Conservation (phyloP, 2,888 invertebrate genomes). For the Parnassius smintheus region DNA sequence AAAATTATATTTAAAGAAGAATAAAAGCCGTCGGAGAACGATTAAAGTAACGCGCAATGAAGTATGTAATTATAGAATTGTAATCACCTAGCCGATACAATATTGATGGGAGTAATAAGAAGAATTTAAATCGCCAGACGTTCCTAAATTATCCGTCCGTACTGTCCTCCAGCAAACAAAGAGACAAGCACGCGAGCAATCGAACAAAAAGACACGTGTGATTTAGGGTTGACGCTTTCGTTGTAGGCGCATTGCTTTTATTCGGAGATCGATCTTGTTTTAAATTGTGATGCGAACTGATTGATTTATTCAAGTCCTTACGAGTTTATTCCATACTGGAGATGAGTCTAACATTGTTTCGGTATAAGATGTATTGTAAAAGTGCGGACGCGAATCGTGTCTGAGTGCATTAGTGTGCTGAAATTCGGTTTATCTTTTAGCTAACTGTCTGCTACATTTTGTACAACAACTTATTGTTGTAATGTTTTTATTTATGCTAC, state of each 20-base stretch:
- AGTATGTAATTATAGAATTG: slow-evolving; percentile 1
- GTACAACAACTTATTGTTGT: no score
- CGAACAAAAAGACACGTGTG: slow-evolving; percentile 52
- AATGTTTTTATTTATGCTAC: no score
- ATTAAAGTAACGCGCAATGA: slow-evolving; percentile 12
- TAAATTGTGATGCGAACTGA: slow-evolving; percentile 65
- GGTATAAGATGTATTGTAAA: slow-evolving; percentile 11
- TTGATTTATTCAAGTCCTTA: slow-evolving; percentile 53
- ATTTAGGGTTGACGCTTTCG: slow-evolving; percentile 49
- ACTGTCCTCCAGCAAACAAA: slow-evolving; percentile 27
- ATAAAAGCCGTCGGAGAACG: not conserved
- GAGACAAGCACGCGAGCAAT: slow-evolving; percentile 23
- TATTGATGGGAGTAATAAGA: slow-evolving; percentile 23
- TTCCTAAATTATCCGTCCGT: slow-evolving; percentile 32
- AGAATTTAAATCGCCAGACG: slow-evolving; percentile 21
- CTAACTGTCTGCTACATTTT: no score
- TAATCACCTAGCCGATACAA: slow-evolving; percentile 19
- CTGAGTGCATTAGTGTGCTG: not conserved
- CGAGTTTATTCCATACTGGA: not conserved
- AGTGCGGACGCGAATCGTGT: not conserved
- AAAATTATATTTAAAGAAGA: no score
- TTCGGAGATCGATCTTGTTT: slow-evolving; percentile 59
- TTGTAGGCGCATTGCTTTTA: slow-evolving; percentile 37
- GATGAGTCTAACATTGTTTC: slow-evolving; percentile 7
- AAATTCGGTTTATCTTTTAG: no score